Base-by-base conservation (phyloP, 2,888 invertebrate species). In the Gastracanthus pulcherrimus region DNA sequence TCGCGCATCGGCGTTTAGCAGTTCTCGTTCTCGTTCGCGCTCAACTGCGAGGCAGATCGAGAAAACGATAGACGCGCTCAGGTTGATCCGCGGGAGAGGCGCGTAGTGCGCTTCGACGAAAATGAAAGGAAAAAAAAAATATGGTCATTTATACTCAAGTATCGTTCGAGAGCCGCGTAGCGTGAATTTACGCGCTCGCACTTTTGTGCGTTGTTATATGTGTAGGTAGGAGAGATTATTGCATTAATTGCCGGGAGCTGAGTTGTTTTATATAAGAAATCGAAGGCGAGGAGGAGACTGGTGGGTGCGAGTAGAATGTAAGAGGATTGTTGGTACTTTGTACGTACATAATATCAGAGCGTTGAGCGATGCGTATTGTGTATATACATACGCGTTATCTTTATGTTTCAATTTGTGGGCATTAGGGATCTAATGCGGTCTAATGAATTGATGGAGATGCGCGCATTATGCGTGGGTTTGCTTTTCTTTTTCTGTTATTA, bases 111-210 rank as follows among this genome's bases (percentile, higher is more conserved):
- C 66, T 13, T 19, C 16, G 1, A 13, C 11, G 7, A 26, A 26
- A 13, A 4, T 45, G 5, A 4, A 26, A 5, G 41, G n/a, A 67
- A 1, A 31, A 48, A 60, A 58, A 75, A 64, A 45, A 23, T 64
- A 58, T 67, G 76, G 67, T 76, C 76, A 67, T 76, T 76, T 58
- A n/a, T n/a, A n/a, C n/a, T n/a, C n/a, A n/a, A n/a, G n/a, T n/a
- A 69, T 76, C 45, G 67, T 31, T 55, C 34, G 34, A 9, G 55
- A 41, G 31, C 76, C 2, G 41, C 51, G 4, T 38, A 62, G 75
- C 62, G 74, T n/a, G 11, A 55, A 45, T 29, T n/a, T n/a, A n/a
- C 45, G 16, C 41, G 67, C 26, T 9, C 26, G 16, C 45, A 23
- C 38, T 26, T 19, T 41, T 51, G 48, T 29, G 36, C 48, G 29